Conservation (phyloP, 1,140 invertebrate species). For the Ceratina japonica region DNA sequence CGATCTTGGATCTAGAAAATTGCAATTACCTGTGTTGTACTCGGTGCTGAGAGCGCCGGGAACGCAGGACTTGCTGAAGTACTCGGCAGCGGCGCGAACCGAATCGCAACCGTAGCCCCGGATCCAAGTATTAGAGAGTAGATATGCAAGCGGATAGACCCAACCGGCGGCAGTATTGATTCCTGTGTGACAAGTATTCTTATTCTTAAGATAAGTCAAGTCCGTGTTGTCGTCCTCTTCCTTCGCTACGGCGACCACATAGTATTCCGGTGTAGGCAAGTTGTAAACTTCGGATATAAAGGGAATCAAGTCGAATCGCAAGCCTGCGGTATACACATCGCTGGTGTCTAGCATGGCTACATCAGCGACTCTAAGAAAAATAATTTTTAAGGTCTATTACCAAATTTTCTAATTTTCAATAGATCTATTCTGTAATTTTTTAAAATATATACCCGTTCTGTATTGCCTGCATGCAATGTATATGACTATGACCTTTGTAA, state of each 20-base stretch:
- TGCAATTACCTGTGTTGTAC: constrained; percentile 83
- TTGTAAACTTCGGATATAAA: constrained; percentile 95
- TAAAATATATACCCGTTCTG: constrained; percentile 81
- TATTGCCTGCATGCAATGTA: constrained; percentile 94
- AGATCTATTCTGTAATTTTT: background rate
- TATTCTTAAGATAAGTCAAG: constrained; percentile 91
- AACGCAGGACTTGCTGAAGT: constrained; percentile 94
- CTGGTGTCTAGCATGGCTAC: constrained; percentile 94
- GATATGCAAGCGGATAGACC: constrained; percentile 95
- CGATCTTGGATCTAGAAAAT: background rate
- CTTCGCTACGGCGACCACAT: constrained; percentile 96
- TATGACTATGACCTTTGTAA: constrained; percentile 90
- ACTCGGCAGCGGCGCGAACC: constrained; percentile 92
- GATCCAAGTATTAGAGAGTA: constrained; percentile 96
- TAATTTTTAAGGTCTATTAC: no score
- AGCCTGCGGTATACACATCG: constrained; percentile 95
- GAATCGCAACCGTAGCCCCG: constrained; percentile 95
- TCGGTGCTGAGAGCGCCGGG: constrained; percentile 92
- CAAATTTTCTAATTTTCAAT: no score
- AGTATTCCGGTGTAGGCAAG: constrained; percentile 91
- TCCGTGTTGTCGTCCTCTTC: constrained; percentile 92
- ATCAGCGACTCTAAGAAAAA: constrained; percentile 85
- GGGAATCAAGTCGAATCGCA: constrained; percentile 89
- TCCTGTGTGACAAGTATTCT: constrained; percentile 94
- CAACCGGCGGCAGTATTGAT: constrained; percentile 96